A percentile compares a stretch with the other conserved stretches of the same genome.
Evolutionary conservation across 2,888 invertebrate genomes (phyloP).

Genomic region (Eutolmus rufibarbis): DNA sequence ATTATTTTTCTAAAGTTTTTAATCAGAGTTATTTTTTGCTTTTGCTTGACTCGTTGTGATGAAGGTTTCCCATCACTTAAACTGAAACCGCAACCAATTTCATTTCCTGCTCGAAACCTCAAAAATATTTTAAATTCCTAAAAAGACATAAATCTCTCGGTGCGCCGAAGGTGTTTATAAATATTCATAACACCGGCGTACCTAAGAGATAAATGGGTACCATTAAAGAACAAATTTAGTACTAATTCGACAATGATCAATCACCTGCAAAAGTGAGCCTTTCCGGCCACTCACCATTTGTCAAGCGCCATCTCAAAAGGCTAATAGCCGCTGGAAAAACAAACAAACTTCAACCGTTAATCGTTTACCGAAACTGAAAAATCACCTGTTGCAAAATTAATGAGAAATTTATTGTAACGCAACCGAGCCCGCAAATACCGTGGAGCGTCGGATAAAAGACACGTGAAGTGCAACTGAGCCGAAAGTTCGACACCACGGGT

Average conservation of each 20-base stretch:
- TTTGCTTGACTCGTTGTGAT: too few species aligned
- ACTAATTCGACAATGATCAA: constrained; percentile 39
- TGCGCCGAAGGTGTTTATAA: neutral
- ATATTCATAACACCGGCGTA: constrained; percentile 6
- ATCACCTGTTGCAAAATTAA: constrained; percentile 38
- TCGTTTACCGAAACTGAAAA: constrained; percentile 31
- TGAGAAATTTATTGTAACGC: constrained; percentile 35
- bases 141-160: neutral
- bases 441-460: neutral
- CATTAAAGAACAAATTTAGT: constrained; percentile 28
- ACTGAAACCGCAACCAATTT: neutral
- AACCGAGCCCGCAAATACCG: neutral
- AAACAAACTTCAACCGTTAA: constrained; percentile 19
- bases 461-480: constrained; percentile 12
- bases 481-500: constrained; percentile 32
- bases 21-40: too few species aligned
- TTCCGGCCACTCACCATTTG: constrained; percentile 10
- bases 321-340: constrained; percentile 25
- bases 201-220: constrained; percentile 12
- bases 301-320: neutral
- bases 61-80: too few species aligned
- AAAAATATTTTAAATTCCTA: neutral
- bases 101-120: neutral
- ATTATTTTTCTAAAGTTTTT: too few species aligned
- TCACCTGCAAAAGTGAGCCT: neutral